Conservation (phyloP, 1,140 invertebrate species). For the Pteromalus puparum region DNA sequence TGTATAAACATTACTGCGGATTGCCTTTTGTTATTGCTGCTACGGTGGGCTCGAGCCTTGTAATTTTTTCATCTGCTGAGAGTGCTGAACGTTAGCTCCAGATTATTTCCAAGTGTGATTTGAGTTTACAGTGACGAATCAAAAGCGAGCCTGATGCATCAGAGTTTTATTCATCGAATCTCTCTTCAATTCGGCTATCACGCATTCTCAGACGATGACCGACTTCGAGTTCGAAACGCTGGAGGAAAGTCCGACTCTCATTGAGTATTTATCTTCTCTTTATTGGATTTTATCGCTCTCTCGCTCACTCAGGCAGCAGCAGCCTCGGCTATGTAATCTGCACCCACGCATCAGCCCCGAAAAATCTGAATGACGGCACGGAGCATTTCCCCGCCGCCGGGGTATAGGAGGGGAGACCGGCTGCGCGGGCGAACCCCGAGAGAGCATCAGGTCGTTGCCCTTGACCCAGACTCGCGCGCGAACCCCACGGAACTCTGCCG, state of each 20-base stretch:
- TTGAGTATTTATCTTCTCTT: neutral
- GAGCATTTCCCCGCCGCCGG: neutral
- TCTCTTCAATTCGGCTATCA: neutral
- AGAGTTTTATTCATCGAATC: neutral
- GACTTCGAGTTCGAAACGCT: too few species aligned
- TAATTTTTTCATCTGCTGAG: too few species aligned
- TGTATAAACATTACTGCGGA: neutral
- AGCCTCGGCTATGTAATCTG: neutral
- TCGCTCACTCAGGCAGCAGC: neutral
- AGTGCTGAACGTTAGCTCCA: too few species aligned
- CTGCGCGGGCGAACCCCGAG: conserved; percentile 41
- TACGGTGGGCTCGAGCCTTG: neutral
- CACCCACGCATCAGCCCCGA: neutral
- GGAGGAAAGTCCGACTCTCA: too few species aligned
- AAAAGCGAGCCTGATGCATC: too few species aligned
- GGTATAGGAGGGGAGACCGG: neutral
- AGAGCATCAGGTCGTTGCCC: conserved; percentile 66
- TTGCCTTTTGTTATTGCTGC: conserved; percentile 12
- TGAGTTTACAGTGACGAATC: neutral
- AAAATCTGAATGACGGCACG: neutral
- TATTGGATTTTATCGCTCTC: conserved; percentile 53
- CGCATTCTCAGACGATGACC: neutral
- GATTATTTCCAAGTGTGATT: neutral
- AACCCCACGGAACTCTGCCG: conserved; percentile 28
- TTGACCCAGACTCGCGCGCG: conserved; percentile 67